phyloP scores from a whole-genome alignment of 2,888 invertebrate genomes.

The Campaea margaritaria region DNA sequence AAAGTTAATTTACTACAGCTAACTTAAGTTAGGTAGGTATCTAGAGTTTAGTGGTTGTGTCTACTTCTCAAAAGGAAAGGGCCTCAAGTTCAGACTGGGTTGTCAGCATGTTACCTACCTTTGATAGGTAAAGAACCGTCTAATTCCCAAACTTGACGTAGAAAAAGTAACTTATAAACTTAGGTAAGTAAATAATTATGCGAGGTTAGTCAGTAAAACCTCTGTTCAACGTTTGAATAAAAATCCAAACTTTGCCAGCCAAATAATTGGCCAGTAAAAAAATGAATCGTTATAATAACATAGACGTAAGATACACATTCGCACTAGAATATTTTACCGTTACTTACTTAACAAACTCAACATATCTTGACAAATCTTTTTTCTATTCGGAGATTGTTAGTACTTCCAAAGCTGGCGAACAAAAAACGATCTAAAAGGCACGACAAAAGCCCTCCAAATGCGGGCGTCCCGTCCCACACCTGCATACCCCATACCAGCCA shows the following conservation, averaged over 20 bases:
- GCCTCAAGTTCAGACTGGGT: not conserved
- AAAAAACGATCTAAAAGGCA: constrained; percentile 24
- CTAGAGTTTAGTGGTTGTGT: no score
- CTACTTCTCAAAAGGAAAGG: no score
- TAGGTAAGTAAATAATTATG: no score
- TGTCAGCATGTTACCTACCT: no score
- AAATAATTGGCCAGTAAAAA: no score
- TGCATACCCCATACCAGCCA: constrained; percentile 37
- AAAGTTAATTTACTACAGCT: not conserved
- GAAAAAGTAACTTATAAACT: no score
- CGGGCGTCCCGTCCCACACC: constrained; percentile 47
- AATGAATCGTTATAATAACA: no score
- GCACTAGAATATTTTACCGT: no score
- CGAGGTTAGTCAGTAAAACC: no score
- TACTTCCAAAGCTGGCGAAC: not conserved
- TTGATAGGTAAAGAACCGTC: not conserved
- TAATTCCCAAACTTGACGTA: not conserved
- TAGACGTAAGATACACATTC: no score
- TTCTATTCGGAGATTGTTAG: not conserved
- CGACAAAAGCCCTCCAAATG: constrained; percentile 36
- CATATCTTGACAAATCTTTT: not conserved
- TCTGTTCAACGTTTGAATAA: no score
- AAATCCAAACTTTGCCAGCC: no score
- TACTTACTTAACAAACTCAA: not conserved
- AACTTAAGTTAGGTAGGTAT: not conserved